phyloP scores from a whole-genome alignment of 2,888 invertebrate species.

The Plusia festucae region DNA sequence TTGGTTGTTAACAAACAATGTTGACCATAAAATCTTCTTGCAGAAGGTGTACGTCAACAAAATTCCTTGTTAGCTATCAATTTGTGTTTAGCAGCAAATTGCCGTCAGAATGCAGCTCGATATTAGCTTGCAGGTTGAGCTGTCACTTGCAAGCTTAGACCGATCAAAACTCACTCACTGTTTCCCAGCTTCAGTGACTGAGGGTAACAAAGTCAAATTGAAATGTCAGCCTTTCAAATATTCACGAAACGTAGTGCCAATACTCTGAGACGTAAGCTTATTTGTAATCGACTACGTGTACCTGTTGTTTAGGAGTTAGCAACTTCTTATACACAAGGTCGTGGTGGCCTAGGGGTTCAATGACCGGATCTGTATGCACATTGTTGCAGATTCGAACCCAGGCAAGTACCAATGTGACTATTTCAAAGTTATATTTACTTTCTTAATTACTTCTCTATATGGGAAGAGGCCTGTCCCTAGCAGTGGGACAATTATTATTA shows the following conservation, averaged over 20 bases:
- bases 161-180: conserved; percentile 66
- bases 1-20: too few relatives aligned
- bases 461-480: too few relatives aligned
- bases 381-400: too few relatives aligned
- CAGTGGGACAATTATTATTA: too few relatives aligned
- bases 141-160: conserved; percentile 63
- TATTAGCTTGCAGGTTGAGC: conserved; percentile 33
- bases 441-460: too few relatives aligned
- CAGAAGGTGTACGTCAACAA: neutral
- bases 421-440: too few relatives aligned
- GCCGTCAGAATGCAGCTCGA: conserved; percentile 35
- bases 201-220: conserved; percentile 81
- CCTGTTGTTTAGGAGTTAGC: conserved; percentile 31
- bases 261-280: conserved; percentile 44
- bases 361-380: too few relatives aligned
- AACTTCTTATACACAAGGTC: conserved; percentile 12
- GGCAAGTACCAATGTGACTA: too few relatives aligned
- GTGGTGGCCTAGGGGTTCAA: too few relatives aligned
- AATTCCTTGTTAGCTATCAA: neutral
- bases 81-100: conserved; percentile 22
- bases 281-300: conserved; percentile 44
- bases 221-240: conserved; percentile 79
- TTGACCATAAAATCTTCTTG: neutral
- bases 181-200: conserved; percentile 59
- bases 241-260: conserved; percentile 56